Evolutionary conservation across 2,797 vertebrate genomes (phyloP).

Genomic region (Steatocranus sp.): DNA sequence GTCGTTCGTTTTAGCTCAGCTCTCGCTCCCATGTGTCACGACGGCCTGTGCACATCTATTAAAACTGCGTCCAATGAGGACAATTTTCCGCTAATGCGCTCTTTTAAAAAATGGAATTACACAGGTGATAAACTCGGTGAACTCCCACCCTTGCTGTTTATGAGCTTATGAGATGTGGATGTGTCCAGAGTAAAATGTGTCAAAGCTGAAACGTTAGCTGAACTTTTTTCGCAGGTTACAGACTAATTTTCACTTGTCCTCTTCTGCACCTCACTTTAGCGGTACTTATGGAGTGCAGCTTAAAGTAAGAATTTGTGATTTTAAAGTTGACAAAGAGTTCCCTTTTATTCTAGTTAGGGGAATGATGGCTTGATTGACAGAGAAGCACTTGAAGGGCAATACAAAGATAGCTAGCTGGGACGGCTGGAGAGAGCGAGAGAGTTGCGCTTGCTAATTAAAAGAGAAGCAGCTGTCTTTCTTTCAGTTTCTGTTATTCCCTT

Average conservation of each 20-base stretch:
- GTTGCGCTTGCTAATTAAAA: constrained; percentile 74
- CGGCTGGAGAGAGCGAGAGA: constrained; percentile 55
- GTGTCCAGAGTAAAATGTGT: constrained; percentile 5
- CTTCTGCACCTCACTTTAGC: constrained; percentile 14
- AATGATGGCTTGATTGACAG: constrained; percentile 68
- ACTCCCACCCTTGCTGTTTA: constrained; percentile 12
- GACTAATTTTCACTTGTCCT: constrained; percentile 19
- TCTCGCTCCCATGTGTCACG: not conserved
- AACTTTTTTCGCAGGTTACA: constrained; percentile 10
- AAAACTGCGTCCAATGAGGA: constrained; percentile 26
- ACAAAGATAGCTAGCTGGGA: constrained; percentile 67
- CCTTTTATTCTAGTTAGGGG: constrained; percentile 59
- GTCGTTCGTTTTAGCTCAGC: constrained; percentile 24
- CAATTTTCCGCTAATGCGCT: constrained; percentile 29
- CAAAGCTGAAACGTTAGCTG: not conserved
- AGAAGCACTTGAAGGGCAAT: constrained; percentile 68
- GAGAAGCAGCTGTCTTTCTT: constrained; percentile 74
- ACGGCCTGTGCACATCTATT: constrained; percentile 21
- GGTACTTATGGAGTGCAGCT: constrained; percentile 45
- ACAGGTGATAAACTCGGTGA: constrained; percentile 19
- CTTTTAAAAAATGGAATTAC: constrained; percentile 35
- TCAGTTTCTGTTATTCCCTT: constrained; percentile 73
- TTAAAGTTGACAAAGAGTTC: constrained; percentile 67
- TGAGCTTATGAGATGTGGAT: not conserved
- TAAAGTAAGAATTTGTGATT: constrained; percentile 46